These are phyloP conservation scores for Bombyx mori DNA, from an alignment of 1,140 invertebrate species.

Conservation along the genomic window ASM3026992v2 NC_085135.1:11017501-11018000, in stretches of 20 bases:
- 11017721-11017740: constrained; percentile 1
- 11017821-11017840: constrained; percentile 2
- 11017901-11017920: no score
- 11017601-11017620: constrained; percentile 9
- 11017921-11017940: no score
- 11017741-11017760: constrained; percentile 13
- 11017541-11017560: constrained; percentile 7
- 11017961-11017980: no score
- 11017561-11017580: constrained; percentile 7
- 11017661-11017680: not conserved
- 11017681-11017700: not conserved
- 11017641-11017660: constrained; percentile 6
- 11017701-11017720: not conserved
- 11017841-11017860: constrained; percentile 9
- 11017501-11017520: not conserved
- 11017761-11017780: constrained; percentile 14
- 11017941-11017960: no score
- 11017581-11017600: constrained; percentile 12
- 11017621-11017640: constrained; percentile 1
- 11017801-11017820: constrained; percentile 7
- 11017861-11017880: constrained; percentile 13
- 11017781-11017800: constrained; percentile 4
- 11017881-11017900: constrained; percentile 14
- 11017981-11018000: no score
- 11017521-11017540: constrained; percentile 8